Evolutionary conservation across 2,888 invertebrate species (phyloP).

Genomic region (Caenorhabditis drosophilae): DNA sequence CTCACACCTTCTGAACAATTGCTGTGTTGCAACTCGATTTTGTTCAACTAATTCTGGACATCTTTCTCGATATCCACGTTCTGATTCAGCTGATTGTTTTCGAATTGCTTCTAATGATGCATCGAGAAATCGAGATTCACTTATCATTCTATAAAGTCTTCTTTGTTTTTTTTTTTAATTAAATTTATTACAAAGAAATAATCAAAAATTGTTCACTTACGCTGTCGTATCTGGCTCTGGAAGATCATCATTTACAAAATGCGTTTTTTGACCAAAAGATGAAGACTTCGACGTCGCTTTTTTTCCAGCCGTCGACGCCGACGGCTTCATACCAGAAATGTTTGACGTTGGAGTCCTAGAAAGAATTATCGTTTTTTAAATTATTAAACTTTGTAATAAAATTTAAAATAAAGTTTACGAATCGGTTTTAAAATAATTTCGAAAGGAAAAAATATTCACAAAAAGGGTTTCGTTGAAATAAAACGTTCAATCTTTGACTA

Average conservation of each 20-base stretch:
- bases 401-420: too few relatives aligned
- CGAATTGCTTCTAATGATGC: slow-evolving; percentile 6
- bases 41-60: slow-evolving; percentile 8
- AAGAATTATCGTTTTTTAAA: too few relatives aligned
- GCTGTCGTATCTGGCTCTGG: slow-evolving; percentile 25
- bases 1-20: too few relatives aligned
- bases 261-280: slow-evolving; percentile 1
- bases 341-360: slow-evolving; percentile 3
- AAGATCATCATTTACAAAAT: slow-evolving; percentile 19
- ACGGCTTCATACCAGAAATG: slow-evolving; percentile 21
- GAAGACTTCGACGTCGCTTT: slow-evolving; percentile 1
- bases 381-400: too few relatives aligned
- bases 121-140: background rate
- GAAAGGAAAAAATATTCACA: slow-evolving; percentile 1
- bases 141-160: background rate
- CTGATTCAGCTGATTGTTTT: slow-evolving; percentile 5
- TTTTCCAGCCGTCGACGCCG: slow-evolving; percentile 5
- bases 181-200: background rate
- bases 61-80: slow-evolving; percentile 1
- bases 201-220: slow-evolving; percentile 15
- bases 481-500: too few relatives aligned
- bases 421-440: slow-evolving; percentile 35
- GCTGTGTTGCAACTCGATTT: slow-evolving; percentile 14
- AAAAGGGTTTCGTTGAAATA: background rate
- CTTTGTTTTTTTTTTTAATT: background rate